These are phyloP conservation scores for Luffia ferchaultella DNA, from an alignment of 2,888 invertebrate species.

Conservation along the genomic window DNA sequence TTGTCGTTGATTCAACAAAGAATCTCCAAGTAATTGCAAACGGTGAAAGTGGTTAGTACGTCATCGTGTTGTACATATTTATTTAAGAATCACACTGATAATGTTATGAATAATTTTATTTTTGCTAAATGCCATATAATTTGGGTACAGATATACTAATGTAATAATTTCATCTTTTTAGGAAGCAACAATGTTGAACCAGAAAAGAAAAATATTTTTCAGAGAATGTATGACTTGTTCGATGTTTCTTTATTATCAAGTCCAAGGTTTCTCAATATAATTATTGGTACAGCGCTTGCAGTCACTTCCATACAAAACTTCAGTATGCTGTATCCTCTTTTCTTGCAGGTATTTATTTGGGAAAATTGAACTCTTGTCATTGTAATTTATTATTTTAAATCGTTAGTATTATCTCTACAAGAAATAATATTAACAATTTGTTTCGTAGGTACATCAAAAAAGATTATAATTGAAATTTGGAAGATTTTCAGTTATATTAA, in stretches of 20 bases:
- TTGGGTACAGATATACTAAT: too few species aligned
- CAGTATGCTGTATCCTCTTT: conserved; percentile 74
- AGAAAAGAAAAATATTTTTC: conserved; percentile 22
- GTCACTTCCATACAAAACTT: conserved; percentile 76
- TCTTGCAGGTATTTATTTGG: conserved; percentile 58
- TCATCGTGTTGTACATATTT: background rate
- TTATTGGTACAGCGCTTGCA: conserved; percentile 71
- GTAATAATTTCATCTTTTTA: too few species aligned
- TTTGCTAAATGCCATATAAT: too few species aligned
- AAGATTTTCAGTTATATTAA: too few species aligned
- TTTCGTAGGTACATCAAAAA: too few species aligned
- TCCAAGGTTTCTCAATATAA: conserved; percentile 70
- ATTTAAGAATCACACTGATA: background rate
- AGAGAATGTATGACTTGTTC: conserved; percentile 48
- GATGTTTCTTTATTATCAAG: conserved; percentile 71
- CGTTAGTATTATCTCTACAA: too few species aligned
- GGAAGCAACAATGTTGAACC: background rate
- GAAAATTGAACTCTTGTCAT: too few species aligned
- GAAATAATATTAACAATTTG: too few species aligned
- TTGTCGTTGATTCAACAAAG: conserved; percentile 17
- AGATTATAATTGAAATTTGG: too few species aligned
- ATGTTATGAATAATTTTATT: background rate
- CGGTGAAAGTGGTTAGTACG: conserved; percentile 27
- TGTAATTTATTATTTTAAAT: too few species aligned
- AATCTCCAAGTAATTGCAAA: conserved; percentile 22